Evolutionary conservation across 2,888 invertebrate species (phyloP).

Genomic region (Caenorhabditis sinica): DNA sequence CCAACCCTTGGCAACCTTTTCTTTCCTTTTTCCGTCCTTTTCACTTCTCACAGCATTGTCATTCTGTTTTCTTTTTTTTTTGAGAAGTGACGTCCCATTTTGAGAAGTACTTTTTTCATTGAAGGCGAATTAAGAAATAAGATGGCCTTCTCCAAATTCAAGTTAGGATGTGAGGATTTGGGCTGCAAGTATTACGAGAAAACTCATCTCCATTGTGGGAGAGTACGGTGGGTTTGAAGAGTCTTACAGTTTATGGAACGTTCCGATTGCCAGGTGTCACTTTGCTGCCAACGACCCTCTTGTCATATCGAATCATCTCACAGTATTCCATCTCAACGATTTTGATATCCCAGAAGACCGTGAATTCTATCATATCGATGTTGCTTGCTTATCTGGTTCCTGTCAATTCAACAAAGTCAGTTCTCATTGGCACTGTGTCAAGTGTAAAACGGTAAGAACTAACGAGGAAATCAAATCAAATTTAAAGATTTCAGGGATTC

Average conservation of each 20-base stretch:
- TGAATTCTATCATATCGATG: conserved; percentile 53
- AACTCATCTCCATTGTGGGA: conserved; percentile 67
- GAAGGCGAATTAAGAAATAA: too few relatives aligned
- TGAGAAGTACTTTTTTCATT: neutral
- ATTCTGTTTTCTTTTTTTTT: conserved; percentile 24
- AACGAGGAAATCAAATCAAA: neutral
- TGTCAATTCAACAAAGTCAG: conserved; percentile 57
- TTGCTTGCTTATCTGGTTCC: conserved; percentile 21
- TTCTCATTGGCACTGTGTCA: conserved; percentile 71
- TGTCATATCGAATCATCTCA: conserved; percentile 66
- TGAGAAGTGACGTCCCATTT: conserved; percentile 1
- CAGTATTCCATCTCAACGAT: conserved; percentile 58
- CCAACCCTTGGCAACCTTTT: conserved; percentile 48
- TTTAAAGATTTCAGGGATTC: conserved; percentile 28
- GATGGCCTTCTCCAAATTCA: conserved; percentile 11
- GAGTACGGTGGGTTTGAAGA: conserved; percentile 43
- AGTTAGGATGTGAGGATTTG: conserved; percentile 45
- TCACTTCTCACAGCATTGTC: conserved; percentile 21
- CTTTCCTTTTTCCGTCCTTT: neutral
- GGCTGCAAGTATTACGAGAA: conserved; percentile 51
- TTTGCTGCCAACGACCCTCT: conserved; percentile 71
- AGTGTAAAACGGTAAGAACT: conserved; percentile 50
- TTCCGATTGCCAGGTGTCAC: conserved; percentile 56
- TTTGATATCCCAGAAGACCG: conserved; percentile 41
- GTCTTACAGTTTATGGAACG: too few relatives aligned